Conservation (phyloP, 2,888 invertebrate species). For the Drosophila acutilabella region DNA sequence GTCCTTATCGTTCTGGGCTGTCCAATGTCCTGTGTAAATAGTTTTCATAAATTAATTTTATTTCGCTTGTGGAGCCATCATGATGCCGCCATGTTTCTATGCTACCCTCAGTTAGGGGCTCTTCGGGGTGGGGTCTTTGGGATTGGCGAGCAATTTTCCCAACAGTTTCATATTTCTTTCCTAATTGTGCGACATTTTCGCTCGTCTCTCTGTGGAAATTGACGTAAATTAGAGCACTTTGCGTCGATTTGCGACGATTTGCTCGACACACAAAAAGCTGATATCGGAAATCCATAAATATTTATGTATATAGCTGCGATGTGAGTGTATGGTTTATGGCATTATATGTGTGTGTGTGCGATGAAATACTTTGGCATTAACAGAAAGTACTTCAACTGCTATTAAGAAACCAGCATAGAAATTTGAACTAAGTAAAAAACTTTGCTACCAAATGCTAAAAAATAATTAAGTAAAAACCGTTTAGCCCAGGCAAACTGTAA, state of each 20-base stretch:
- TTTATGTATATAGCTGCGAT: conserved; percentile 61
- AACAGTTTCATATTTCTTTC: conserved; percentile 73
- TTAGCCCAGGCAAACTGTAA: too few species aligned
- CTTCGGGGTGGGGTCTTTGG: not conserved
- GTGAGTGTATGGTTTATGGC: conserved; percentile 44
- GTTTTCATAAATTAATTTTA: conserved; percentile 82
- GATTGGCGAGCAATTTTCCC: conserved; percentile 47
- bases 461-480: too few species aligned
- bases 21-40: conserved; percentile 71
- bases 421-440: too few species aligned
- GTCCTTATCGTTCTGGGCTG: conserved; percentile 45
- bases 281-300: conserved; percentile 73
- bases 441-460: too few species aligned
- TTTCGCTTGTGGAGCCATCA: conserved; percentile 70
- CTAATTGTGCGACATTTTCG: conserved; percentile 71
- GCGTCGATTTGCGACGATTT: conserved; percentile 76
- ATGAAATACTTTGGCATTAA: conserved; percentile 3
- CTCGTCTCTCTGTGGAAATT: conserved; percentile 61
- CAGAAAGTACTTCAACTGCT: not conserved
- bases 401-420: too few species aligned
- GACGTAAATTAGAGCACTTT: conserved; percentile 80
- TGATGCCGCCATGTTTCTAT: conserved; percentile 47
- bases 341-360: not conserved
- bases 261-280: conserved; percentile 45
- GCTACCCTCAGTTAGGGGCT: not conserved